phyloP scores from a whole-genome alignment of 1,140 invertebrate genomes.

The Helicoverpa armigera region DNA sequence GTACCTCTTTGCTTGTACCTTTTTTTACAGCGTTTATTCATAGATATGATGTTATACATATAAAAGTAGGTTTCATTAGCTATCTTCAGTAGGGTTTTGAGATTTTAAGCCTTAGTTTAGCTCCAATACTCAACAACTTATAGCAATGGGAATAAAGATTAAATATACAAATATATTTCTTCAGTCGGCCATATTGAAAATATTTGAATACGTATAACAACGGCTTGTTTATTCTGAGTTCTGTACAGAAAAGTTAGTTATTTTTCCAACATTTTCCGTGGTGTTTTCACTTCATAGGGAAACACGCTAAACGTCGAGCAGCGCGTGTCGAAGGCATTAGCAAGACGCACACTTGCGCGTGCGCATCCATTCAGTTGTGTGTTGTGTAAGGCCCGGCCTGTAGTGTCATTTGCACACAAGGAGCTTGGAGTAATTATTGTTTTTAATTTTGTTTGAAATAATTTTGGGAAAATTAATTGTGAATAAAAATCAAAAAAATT shows the following conservation, averaged over 20 bases:
- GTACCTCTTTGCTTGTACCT: too few species aligned
- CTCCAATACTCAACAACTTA: too few species aligned
- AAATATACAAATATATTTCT: background rate
- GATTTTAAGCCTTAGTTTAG: too few species aligned
- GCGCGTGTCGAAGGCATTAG: constrained; percentile 67
- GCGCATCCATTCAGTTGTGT: constrained; percentile 51
- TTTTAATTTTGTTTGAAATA: too few species aligned
- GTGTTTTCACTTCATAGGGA: constrained; percentile 39
- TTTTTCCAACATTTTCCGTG: constrained; percentile 21
- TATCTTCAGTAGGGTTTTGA: too few species aligned
- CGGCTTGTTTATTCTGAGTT: background rate
- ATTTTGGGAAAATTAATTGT: too few species aligned
- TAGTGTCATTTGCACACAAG: background rate
- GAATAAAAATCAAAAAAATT: too few species aligned
- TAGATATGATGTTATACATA: too few species aligned
- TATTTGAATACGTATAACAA: background rate
- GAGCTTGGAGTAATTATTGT: too few species aligned
- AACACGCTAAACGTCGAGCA: constrained; percentile 39
- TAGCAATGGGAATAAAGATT: too few species aligned
- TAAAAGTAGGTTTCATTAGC: too few species aligned
- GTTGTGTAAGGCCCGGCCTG: background rate
- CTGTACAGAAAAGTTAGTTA: background rate
- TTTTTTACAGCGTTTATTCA: too few species aligned
- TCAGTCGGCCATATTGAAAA: background rate
- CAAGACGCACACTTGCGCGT: constrained; percentile 54